These are phyloP conservation scores for Choloepus didactylus DNA, from an alignment of 2,797 vertebrate genomes.

Conservation along the genomic window DNA sequence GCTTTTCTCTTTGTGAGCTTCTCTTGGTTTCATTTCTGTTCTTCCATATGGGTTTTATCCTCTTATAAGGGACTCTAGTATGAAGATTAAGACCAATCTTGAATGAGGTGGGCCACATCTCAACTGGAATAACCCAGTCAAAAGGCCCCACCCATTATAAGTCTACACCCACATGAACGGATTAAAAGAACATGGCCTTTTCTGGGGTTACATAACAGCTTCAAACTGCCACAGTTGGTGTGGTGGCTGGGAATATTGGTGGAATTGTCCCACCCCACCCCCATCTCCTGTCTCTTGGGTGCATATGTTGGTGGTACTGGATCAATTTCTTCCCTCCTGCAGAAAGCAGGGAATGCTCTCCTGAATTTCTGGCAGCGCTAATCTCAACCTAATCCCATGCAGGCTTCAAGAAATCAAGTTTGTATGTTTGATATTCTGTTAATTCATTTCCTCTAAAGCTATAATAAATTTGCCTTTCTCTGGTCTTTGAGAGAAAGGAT, in stretches of 20 bases:
- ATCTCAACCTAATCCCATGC: background rate
- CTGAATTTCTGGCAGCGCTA: background rate
- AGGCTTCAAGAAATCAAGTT: background rate
- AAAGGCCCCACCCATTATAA: no score
- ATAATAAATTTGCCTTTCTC: conserved; percentile 60
- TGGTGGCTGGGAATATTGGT: background rate
- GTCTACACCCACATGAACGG: no score
- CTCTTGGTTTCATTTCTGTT: no score
- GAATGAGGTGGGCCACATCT: no score
- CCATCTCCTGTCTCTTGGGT: background rate
- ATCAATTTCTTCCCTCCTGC: background rate
- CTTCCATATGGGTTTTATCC: no score
- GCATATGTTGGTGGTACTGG: background rate
- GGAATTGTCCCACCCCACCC: accelerated
- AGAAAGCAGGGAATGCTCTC: background rate
- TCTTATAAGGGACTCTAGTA: no score
- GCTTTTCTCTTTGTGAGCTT: no score
- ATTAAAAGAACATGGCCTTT: no score
- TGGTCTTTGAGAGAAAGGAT: background rate
- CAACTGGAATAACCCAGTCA: no score
- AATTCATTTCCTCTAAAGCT: conserved; percentile 61
- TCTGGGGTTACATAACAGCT: no score
- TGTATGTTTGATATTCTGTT: background rate
- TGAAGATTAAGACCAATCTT: no score
- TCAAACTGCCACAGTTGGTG: background rate